Conservation (phyloP, 2,113 vertebrate species). For the Oncorhynchus nerka region DNA sequence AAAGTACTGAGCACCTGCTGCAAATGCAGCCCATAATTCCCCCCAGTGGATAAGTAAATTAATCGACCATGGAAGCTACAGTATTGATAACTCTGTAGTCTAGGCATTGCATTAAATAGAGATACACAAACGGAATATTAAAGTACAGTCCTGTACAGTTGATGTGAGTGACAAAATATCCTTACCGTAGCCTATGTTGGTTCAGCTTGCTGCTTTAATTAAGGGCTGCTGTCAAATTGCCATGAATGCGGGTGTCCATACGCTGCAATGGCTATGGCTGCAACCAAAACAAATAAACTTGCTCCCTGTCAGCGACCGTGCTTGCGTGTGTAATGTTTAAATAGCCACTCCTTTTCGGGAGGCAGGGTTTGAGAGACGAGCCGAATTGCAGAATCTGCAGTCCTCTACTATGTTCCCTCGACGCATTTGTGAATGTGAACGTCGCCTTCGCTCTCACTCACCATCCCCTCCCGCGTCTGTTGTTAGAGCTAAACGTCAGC, state of each 20-base stretch:
- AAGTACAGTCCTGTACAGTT: not conserved
- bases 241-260: conserved; percentile 39
- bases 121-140: not conserved
- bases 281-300: conserved; percentile 40
- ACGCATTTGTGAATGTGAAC: not conserved
- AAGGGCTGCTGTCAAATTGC: conserved; percentile 38
- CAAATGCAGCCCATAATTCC: conserved; percentile 1
- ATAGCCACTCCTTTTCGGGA: conserved; percentile 66
- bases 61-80: not conserved
- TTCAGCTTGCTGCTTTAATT: conserved; percentile 38
- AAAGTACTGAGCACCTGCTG: conserved; percentile 9
- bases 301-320: conserved; percentile 13
- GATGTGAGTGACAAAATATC: not conserved
- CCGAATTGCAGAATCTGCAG: conserved; percentile 55
- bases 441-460: not conserved
- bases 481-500: conserved; percentile 6
- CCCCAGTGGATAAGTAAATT: not conserved
- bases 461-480: too few relatives aligned
- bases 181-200: conserved; percentile 51
- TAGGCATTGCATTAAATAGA: not conserved
- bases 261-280: conserved; percentile 13
- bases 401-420: conserved; percentile 43
- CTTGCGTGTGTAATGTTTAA: conserved; percentile 29
- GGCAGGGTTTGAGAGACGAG: conserved; percentile 44
- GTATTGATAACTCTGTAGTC: too few relatives aligned